Evolutionary conservation across 2,797 vertebrate species (phyloP), one percentile per base, ranked within the genome.

Genomic region (Cyclura pinguis): DNA sequence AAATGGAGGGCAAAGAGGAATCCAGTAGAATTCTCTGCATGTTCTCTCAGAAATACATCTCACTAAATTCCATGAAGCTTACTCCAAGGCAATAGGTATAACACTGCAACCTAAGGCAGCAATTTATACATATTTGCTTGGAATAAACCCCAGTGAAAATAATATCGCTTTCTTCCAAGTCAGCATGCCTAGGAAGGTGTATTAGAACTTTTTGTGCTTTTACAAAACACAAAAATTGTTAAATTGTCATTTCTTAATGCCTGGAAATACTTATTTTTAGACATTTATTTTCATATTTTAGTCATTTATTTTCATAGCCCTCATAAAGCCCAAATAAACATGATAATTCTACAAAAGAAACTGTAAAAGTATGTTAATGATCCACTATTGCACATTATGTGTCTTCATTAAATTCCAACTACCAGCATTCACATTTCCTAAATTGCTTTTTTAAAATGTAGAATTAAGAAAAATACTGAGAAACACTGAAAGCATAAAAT

Each of bases 331-430:
- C 29, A 32, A 32, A 69, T 69, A 69, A 69, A 32, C 10, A 12
- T 88, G 93, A 92, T 55, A 78, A 52, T 84, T 2, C 81, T 76
- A 88, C 91, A 90, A 89, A 93, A 82, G 20, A 89, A 57, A 90
- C 47, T 62, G 64, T 90, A 93, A 85, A 74, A 69, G 32, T 85
- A 32, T 86, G 42, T 85, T 84, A 93, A 91, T 93, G 89, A 67
- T 87, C 72, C 83, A 84, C 94, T 89, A 82, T 88, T 64, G 88
- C 47, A 93, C 67, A 90, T 73, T 93, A 62, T 76, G 62, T 20
- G 84, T 80, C 13, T 64, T 13, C 47, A 90, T 82, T 83, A 72
- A 90, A 90, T 7, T 27, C 85, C 80, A 93, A 50, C 20, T 86
- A 52, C 86, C 82, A 84, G 77, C 91, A 89, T n/a, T 38, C 64